Conservation (phyloP, 2,797 vertebrate genomes). For the Lacerta viridis region DNA sequence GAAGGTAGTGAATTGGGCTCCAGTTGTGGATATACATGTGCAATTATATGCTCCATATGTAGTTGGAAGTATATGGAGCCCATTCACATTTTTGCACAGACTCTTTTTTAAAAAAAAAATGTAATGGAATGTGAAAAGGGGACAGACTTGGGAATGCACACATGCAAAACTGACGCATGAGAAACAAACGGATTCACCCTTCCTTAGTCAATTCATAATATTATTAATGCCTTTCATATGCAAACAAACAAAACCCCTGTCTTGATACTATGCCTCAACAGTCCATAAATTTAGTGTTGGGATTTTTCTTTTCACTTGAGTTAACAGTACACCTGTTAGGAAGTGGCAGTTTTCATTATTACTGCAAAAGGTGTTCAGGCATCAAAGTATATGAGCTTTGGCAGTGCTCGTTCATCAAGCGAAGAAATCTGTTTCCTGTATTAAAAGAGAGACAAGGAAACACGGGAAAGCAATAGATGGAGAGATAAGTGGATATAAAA, state of each 20-base stretch:
- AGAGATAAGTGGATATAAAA: conserved; percentile 51
- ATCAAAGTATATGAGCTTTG: conserved; percentile 67
- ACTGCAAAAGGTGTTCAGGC: conserved; percentile 51
- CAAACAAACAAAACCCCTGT: neutral
- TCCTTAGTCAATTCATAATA: conserved; percentile 45
- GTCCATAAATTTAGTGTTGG: conserved; percentile 63
- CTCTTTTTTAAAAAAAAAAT: too few species aligned
- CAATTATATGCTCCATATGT: too few species aligned
- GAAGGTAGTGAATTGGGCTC: neutral
- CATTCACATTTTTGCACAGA: too few species aligned
- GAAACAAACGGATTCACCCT: neutral
- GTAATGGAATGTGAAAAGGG: neutral
- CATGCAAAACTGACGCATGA: neutral
- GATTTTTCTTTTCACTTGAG: conserved; percentile 51
- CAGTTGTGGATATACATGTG: too few species aligned
- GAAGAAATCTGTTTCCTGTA: conserved; percentile 64
- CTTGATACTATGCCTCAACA: conserved; percentile 34
- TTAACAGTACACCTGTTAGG: conserved; percentile 65
- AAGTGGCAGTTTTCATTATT: conserved; percentile 69
- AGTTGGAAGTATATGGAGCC: too few species aligned
- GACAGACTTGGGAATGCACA: neutral
- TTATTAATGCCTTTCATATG: conserved; percentile 62
- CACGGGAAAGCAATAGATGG: conserved; percentile 42
- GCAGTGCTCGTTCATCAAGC: conserved; percentile 69
- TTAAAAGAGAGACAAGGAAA: conserved; percentile 60